phyloP scores from a whole-genome alignment of 35 echinoderm and acorn worm genomes.

The Heliocidaris erythrogramma region DNA sequence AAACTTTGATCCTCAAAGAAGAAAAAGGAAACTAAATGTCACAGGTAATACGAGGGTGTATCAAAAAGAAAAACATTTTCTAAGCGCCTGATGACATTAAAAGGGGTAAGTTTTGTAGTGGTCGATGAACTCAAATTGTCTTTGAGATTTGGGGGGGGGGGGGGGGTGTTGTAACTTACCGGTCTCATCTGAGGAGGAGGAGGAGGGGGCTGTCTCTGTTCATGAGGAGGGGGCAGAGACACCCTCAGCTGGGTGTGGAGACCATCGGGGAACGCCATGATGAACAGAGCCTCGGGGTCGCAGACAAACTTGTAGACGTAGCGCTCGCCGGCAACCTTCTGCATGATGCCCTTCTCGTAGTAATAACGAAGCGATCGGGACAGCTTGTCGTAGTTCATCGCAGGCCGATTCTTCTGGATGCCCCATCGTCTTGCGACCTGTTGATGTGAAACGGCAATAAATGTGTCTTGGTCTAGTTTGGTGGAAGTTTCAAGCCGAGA shows the following conservation, averaged over 20 bases:
- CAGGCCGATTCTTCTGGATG: slow-evolving; percentile 97
- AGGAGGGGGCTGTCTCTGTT: slow-evolving; percentile 48
- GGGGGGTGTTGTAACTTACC: background rate
- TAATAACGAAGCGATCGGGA: slow-evolving; percentile 94
- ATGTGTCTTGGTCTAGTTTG: background rate
- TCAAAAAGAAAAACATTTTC: too few relatives aligned
- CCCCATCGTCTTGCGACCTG: slow-evolving; percentile 98
- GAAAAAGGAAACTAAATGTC: too few relatives aligned
- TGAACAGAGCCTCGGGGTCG: slow-evolving; percentile 96
- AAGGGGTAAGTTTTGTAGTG: too few relatives aligned
- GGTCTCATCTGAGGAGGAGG: slow-evolving; percentile 25
- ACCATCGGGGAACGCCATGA: slow-evolving; percentile 94
- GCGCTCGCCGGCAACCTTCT: slow-evolving; percentile 97
- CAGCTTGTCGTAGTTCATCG: slow-evolving; percentile 99
- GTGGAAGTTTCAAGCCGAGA: background rate
- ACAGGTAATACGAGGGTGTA: too few relatives aligned
- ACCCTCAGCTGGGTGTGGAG: slow-evolving; percentile 59
- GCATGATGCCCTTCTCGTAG: slow-evolving; percentile 99
- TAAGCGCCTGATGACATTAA: too few relatives aligned
- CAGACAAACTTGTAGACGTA: slow-evolving; percentile 99
- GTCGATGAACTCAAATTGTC: too few relatives aligned
- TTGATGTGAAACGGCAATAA: too few relatives aligned
- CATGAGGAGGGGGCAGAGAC: slow-evolving; percentile 49
- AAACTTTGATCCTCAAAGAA: too few relatives aligned
- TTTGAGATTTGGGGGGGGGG: too few relatives aligned